phyloP scores from a whole-genome alignment of 2,113 vertebrate genomes.

The Entomyzon cyanotis region DNA sequence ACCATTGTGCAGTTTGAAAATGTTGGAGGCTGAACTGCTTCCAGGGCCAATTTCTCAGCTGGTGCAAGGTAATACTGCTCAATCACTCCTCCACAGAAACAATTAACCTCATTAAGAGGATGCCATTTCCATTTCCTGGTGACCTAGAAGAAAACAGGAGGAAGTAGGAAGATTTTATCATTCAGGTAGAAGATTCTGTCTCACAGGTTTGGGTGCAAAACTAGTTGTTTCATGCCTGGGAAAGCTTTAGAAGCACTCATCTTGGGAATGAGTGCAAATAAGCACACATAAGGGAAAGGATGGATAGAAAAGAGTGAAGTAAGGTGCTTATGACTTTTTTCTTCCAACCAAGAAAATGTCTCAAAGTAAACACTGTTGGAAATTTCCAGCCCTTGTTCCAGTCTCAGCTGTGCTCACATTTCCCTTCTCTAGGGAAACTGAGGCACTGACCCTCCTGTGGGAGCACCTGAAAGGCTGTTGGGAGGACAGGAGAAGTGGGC shows the following conservation, averaged over 20 bases:
- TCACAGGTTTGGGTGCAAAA: not conserved
- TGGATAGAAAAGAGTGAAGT: not conserved
- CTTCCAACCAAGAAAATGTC: not conserved
- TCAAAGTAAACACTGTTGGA: not conserved
- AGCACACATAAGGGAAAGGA: accelerated
- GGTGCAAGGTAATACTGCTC: not conserved
- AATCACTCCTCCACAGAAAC: not conserved
- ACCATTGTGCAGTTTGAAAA: not conserved
- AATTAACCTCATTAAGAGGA: not conserved
- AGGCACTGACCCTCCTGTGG: not conserved
- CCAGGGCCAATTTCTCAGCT: not conserved
- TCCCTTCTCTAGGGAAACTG: not conserved
- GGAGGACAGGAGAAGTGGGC: not conserved
- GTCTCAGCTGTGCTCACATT: not conserved
- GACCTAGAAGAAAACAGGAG: not conserved
- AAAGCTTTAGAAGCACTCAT: not conserved
- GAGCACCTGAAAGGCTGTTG: not conserved
- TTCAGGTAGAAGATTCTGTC: not conserved
- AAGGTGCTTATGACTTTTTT: not conserved
- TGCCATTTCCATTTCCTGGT: not conserved
- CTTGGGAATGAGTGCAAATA: not conserved
- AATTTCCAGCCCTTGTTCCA: not conserved
- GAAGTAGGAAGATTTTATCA: not conserved
- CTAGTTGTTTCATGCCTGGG: not conserved
- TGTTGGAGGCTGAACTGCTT: not conserved